phyloP scores from a whole-genome alignment of 1,140 invertebrate genomes.

The Ceratitis capitata region DNA sequence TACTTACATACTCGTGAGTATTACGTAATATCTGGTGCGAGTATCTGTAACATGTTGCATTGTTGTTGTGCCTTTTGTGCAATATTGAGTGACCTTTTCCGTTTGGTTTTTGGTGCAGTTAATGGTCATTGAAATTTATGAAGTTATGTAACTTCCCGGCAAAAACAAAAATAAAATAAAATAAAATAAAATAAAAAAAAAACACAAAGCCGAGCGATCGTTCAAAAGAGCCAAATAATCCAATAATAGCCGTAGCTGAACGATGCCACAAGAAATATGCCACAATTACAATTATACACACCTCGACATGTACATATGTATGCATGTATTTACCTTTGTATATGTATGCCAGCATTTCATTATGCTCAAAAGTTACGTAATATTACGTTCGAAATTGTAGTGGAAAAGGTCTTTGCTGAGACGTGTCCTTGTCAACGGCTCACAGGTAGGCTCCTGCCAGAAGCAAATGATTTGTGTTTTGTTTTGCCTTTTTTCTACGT shows the following conservation, averaged over 20 bases:
- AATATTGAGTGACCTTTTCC: neutral
- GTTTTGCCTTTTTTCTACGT: neutral
- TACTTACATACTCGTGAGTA: no score
- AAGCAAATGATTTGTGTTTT: neutral
- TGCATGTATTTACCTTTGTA: neutral
- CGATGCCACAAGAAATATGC: neutral
- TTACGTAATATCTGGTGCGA: no score
- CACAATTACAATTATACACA: neutral
- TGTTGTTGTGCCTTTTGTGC: neutral
- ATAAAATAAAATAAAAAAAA: no score
- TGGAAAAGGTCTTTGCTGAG: neutral
- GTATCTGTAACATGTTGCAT: neutral
- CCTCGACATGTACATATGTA: neutral
- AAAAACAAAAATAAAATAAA: no score
- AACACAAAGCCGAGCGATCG: neutral
- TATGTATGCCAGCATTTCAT: neutral
- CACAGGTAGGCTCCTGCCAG: neutral
- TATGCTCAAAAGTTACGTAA: neutral
- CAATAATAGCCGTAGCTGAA: neutral
- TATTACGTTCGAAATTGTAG: neutral
- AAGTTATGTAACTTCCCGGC: no score
- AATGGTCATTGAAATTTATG: conserved; percentile 1
- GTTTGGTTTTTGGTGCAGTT: neutral
- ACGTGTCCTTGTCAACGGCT: conserved; percentile 22
- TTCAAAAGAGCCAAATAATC: neutral